These are phyloP conservation scores for Lamprotornis superbus DNA, from an alignment of 2,113 vertebrate genomes.

Conservation along the genomic window DNA sequence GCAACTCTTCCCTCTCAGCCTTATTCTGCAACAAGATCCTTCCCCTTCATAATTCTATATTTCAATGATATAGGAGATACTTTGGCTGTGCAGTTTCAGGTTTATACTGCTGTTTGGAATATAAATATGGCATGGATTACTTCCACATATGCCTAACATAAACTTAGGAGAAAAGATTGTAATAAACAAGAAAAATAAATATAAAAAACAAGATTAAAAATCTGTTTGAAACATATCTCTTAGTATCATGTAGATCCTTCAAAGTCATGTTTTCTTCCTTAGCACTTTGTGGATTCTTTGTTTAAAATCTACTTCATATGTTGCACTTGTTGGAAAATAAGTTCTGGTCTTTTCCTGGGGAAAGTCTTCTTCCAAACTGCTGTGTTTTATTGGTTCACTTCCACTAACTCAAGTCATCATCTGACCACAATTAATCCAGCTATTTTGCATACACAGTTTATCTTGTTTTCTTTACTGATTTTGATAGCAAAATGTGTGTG, in stretches of 20 bases:
- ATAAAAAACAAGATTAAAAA: background rate
- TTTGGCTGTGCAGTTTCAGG: background rate
- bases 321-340: slow-evolving; percentile 34
- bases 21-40: background rate
- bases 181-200: background rate
- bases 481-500: background rate
- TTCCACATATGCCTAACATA: background rate
- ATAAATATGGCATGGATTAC: background rate
- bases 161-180: background rate
- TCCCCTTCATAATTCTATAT: background rate
- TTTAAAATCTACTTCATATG: slow-evolving; percentile 27
- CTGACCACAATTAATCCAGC: background rate
- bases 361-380: slow-evolving; percentile 49
- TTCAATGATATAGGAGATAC: background rate
- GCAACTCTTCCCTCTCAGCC: background rate
- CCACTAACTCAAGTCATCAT: background rate
- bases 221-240: background rate
- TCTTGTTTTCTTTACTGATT: background rate
- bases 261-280: background rate
- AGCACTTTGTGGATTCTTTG: background rate
- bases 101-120: background rate
- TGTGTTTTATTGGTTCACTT: background rate
- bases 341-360: slow-evolving; percentile 43
- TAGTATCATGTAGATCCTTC: background rate
- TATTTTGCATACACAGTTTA: background rate